phyloP scores from a whole-genome alignment of 2,797 vertebrate species.

The Odontamblyopus rebecca region DNA sequence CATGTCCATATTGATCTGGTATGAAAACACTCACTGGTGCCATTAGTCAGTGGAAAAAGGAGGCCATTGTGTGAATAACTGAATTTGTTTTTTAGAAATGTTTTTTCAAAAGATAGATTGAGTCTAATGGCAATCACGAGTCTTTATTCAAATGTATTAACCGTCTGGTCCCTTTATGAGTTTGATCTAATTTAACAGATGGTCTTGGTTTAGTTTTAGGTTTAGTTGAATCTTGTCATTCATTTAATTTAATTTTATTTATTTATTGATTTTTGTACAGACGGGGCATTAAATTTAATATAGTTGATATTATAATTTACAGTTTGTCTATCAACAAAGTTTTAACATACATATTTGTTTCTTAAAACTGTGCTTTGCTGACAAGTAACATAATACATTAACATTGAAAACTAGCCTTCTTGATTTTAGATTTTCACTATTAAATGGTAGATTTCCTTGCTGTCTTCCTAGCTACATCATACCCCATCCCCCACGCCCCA shows the following conservation, averaged over 20 bases:
- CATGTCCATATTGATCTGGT: conserved; percentile 40
- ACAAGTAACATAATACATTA: too few relatives aligned
- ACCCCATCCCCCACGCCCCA: too few relatives aligned
- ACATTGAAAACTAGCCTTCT: too few relatives aligned
- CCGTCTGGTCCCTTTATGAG: background rate
- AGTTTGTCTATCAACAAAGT: too few relatives aligned
- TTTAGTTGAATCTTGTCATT: too few relatives aligned
- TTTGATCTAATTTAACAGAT: background rate
- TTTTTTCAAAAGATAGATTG: background rate
- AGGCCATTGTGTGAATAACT: background rate
- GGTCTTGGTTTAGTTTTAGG: background rate
- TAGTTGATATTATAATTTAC: too few relatives aligned
- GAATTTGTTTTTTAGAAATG: background rate
- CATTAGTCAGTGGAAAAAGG: conserved; percentile 1
- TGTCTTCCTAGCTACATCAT: background rate
- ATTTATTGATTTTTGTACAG: too few relatives aligned
- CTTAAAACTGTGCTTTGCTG: too few relatives aligned
- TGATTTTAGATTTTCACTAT: background rate
- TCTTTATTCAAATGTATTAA: background rate
- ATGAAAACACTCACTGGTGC: conserved; percentile 25
- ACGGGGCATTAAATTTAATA: too few relatives aligned
- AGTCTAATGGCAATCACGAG: background rate
- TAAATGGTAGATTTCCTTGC: background rate
- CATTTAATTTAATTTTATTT: too few relatives aligned
- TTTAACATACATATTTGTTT: too few relatives aligned